A percentile compares a stretch with the other conserved stretches of the same genome.
Conservation (phyloP, 2,888 invertebrate genomes). For the Ophonus ardosiacus region DNA sequence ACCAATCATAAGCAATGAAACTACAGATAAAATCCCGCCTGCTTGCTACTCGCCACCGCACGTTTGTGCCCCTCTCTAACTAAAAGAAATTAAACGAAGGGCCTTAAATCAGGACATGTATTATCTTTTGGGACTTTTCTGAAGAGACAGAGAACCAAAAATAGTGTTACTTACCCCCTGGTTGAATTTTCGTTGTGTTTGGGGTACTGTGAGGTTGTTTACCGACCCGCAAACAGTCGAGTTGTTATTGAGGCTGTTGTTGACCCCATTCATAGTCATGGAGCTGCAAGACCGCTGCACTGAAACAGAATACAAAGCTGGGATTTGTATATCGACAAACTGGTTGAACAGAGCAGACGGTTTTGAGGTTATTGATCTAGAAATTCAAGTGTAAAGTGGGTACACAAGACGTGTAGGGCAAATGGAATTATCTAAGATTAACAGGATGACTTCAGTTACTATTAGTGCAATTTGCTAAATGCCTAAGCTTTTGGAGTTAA, state of each 20-base stretch:
- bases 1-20: too few species aligned
- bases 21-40: too few species aligned
- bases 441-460: background rate
- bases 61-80: too few species aligned
- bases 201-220: constrained; percentile 57
- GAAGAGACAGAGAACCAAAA: too few species aligned
- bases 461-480: constrained; percentile 30
- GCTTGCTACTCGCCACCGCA: too few species aligned
- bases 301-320: constrained; percentile 67
- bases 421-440: constrained; percentile 30
- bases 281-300: constrained; percentile 74
- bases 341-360: background rate
- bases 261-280: constrained; percentile 70
- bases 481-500: background rate
- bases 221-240: constrained; percentile 71
- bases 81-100: too few species aligned
- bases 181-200: constrained; percentile 58
- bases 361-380: background rate
- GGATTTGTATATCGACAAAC: constrained; percentile 51
- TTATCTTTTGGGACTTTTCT: too few species aligned
- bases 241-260: constrained; percentile 67
- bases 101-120: too few species aligned
- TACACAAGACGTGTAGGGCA: background rate
- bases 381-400: background rate
- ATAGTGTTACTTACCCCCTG: background rate